Evolutionary conservation across 2,888 invertebrate species (phyloP), one percentile per base, ranked within the genome.

Genomic region (Pegoplata infirma): DNA sequence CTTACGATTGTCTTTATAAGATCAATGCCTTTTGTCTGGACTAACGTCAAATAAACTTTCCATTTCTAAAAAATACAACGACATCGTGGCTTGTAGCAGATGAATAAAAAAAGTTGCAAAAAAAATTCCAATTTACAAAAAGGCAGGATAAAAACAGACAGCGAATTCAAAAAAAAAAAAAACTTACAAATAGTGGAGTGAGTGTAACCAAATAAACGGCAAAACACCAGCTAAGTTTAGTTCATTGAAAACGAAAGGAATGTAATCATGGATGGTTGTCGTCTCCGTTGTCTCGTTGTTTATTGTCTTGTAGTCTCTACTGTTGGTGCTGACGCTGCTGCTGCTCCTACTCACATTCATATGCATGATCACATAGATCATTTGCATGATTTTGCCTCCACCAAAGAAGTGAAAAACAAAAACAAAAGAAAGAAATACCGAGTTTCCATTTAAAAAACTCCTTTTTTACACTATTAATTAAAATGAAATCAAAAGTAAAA

Each of bases 21-120:
- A 79, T 79, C 79, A 79, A 79, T 79, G 79, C 71, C 79, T 79
- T 63, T 51, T 79, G 75, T 79, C 71, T 79, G 79, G 75, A 67
- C 79, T 63, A 67, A 72, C 75, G 61, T 79, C 51, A 74, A 74
- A 69, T 73, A 75, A 79, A 75, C 79, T 79, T 79, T 79, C 79
- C 79, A 79, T 79, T 79, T 79, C 79, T 75, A 79, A 79, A 68
- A 61, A n/a, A 63, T 67, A 71, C 79, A 79, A 74, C 79, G 64
- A 75, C 66, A 69, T 67, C 67, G 63, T 75, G 75, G 71, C 71
- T 72, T 49, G 49, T 61, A 71, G 79, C 56, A 73, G 58, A 66
- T 58, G 77, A 63, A 76, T 64, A 69, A 28, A 68, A 77, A 75
- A 68, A 75, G 67, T 67, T 23, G 12, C 19, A 28, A 12, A 36